Conservation (phyloP, 2,888 invertebrate species). For the Caenorhabditis becei region DNA sequence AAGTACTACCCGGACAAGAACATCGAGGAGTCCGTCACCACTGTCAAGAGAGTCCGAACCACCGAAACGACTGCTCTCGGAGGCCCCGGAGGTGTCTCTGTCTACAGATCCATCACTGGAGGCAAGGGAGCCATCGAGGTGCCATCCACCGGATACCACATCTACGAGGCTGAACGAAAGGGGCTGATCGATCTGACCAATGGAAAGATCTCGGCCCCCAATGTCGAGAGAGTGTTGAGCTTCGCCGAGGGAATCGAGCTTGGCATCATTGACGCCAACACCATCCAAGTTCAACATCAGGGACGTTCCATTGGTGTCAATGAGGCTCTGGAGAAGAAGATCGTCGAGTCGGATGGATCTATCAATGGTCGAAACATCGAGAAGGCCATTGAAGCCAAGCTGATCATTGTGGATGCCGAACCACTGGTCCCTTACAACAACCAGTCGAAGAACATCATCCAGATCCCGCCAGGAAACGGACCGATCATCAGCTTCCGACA, state of each 20-base stretch:
- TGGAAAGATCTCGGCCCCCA: constrained; percentile 91
- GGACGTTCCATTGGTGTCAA: constrained; percentile 89
- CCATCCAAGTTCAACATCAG: constrained; percentile 90
- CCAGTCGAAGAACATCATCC: constrained; percentile 79
- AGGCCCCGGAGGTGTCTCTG: constrained; percentile 76
- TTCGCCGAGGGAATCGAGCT: constrained; percentile 87
- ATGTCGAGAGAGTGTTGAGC: constrained; percentile 90
- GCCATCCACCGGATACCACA: constrained; percentile 90
- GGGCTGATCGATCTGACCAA: constrained; percentile 89
- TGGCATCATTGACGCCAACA: constrained; percentile 87
- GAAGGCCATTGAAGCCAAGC: constrained; percentile 77
- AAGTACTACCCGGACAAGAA: constrained; percentile 79
- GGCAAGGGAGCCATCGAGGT: constrained; percentile 85
- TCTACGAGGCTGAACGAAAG: constrained; percentile 90
- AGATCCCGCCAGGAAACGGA: constrained; percentile 79
- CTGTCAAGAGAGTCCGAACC: constrained; percentile 80
- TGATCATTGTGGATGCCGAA: constrained; percentile 77
- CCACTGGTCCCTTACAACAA: constrained; percentile 71
- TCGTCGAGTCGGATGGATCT: constrained; percentile 77
- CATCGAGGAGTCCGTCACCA: constrained; percentile 81
- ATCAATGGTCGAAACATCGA: constrained; percentile 74
- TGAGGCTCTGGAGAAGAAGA: constrained; percentile 90
- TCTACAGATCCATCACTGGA: constrained; percentile 81
- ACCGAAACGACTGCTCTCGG: constrained; percentile 81
- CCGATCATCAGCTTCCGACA: constrained; percentile 81